A percentile compares a stretch with the other conserved stretches of the same genome.
Conservation (phyloP, 2,113 vertebrate genomes). For the Gymnogyps californianus region DNA sequence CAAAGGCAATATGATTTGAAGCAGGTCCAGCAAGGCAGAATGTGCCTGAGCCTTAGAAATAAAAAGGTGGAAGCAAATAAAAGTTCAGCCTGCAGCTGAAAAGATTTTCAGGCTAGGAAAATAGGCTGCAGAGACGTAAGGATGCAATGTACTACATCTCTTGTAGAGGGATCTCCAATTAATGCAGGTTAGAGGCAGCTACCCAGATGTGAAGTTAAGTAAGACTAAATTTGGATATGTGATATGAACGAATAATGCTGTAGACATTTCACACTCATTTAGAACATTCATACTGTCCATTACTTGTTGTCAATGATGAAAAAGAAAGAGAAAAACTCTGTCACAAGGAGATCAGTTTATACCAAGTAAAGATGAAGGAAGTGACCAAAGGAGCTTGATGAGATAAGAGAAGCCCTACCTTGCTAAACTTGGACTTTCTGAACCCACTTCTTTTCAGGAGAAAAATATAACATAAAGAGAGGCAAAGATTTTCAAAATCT, state of each 20-base stretch:
- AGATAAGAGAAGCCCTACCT: background rate
- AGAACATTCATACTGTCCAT: background rate
- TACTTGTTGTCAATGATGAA: background rate
- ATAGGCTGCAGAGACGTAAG: background rate
- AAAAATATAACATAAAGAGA: background rate
- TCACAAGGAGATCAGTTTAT: background rate
- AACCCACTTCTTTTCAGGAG: background rate
- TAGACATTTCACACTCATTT: background rate
- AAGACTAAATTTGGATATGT: background rate
- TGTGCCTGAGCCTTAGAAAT: background rate
- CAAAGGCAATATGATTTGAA: background rate
- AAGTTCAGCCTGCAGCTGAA: background rate
- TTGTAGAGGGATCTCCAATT: background rate
- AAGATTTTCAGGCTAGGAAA: background rate
- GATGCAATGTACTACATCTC: background rate
- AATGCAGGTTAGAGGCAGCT: background rate
- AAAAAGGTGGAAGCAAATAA: background rate
- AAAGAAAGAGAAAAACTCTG: background rate
- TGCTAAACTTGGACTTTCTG: background rate
- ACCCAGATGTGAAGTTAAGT: background rate
- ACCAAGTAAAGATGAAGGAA: background rate
- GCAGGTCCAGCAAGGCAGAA: background rate
- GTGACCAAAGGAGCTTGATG: background rate
- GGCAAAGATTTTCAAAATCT: background rate
- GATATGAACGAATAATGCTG: background rate